Evolutionary conservation across 2,113 vertebrate species (phyloP).

Genomic region (Indri indri): DNA sequence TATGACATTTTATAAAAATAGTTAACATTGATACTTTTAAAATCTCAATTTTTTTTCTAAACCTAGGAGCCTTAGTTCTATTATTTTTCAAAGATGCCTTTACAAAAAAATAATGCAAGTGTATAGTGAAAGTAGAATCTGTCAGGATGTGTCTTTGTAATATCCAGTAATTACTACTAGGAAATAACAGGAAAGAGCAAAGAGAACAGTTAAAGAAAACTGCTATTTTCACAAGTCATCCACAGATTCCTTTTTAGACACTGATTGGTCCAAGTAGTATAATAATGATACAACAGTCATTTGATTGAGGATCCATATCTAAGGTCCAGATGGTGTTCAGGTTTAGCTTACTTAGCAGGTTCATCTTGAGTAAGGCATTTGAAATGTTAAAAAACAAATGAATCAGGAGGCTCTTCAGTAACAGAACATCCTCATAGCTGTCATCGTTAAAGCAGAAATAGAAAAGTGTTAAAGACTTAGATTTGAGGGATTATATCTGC

Average conservation of each 20-base stretch:
- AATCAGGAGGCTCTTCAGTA: neutral
- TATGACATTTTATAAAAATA: neutral
- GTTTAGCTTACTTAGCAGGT: neutral
- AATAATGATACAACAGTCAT: neutral
- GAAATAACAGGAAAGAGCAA: neutral
- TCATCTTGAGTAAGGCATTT: neutral
- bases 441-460: neutral
- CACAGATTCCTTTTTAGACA: neutral
- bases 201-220: neutral
- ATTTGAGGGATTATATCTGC: neutral
- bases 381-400: neutral
- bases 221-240: neutral
- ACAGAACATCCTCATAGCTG: neutral
- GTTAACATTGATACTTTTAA: neutral
- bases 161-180: neutral
- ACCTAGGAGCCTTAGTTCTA: neutral
- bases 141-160: neutral
- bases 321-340: neutral
- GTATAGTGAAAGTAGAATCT: neutral
- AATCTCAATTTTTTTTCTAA: neutral
- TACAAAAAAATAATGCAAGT: neutral
- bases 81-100: neutral
- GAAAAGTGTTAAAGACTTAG: neutral
- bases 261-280: constrained; percentile 9
- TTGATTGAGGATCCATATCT: neutral